Base-by-base conservation (phyloP, 2,113 vertebrate species). In the Mastomys natalensis region DNA sequence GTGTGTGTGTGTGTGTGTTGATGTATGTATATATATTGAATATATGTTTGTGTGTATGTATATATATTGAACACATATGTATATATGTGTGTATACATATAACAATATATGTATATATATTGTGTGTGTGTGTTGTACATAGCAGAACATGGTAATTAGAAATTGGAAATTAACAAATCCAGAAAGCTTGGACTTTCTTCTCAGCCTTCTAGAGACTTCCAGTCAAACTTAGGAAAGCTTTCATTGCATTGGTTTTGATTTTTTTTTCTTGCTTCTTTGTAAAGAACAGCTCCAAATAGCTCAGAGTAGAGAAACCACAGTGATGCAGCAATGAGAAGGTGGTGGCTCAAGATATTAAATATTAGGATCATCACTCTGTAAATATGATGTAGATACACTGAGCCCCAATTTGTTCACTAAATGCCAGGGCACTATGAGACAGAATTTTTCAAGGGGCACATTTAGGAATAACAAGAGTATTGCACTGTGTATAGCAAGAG, bases 321-420 rank as follows among this genome's bases (percentile, higher is more conserved):
- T 70, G 31, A 94, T 53, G 73, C 12, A 21, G 45, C 70, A 76
- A 72, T 48, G 15, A 72, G n/a, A 86, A 31, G 34, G 21, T 64
- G 68, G 16, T 74, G 73, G 24, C 72, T 21, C 13, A 45, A 64
- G 13, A 95, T 95, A 70, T 73, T 80, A 93, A 78, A 55, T 85
- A 93, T 48, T 45, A 84, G 31, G 45, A 84, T 22, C 31, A 77
- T 92, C 11, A 24, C 11, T 72, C 45, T 74, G 17, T 80, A 95
- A 89, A 86, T 81, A 91, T 62, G 40, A 73, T 13, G 26, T 58
- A 10, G 40, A 53, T 87, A 89, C 89, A 17, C 5, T 68, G 31
- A 97, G 62, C 58, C 89, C 3, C 60, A 26, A 92, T 87, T 86
- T 86, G 3, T 90, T 94, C 53, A 78, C 90, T 95, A 95, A 92